Base-by-base conservation (phyloP, 2,113 vertebrate genomes). In the Pseudopodoces humilis region DNA sequence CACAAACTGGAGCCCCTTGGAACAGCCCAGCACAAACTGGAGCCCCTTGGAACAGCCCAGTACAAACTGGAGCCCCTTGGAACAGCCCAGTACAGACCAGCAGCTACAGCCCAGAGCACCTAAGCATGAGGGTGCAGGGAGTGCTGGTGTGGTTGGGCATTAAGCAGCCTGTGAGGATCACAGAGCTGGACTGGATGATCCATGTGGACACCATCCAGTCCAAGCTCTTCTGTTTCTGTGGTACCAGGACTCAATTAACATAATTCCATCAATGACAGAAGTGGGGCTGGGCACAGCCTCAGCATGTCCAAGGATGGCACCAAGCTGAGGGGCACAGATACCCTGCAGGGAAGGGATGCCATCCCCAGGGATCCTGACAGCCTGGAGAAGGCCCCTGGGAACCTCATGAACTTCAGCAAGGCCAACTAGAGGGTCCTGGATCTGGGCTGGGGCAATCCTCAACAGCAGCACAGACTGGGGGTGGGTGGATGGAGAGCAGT, bases 381-480 rank as follows among this genome's bases (percentile, higher is more conserved):
- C 22, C 41, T 22, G 10, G 17, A 67, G 20, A 0, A 0, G 13
- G 21, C 9, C 23, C 28, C 7, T 1, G 14, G 15, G 21, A 71
- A 63, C 5, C 5, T 49, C 5, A 0, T 4, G 18, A 67, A 28
- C 7, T 20, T 46, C 59, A 80, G 3, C 52, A 41, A 53, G 52
- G 43, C 37, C 62, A 52, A 4, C 20, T 4, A 43, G 43, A 70
- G 46, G 20, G 23, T 14, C 27, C 60, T 24, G 41, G 35, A 31
- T 5, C 19, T 16, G 67, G 7, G 28, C 12, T 31, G 30, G 46
- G 47, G 21, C 37, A 67, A 22, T 4, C 58, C 59, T 13, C n/a
- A 63, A 3, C 7, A 63, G 7, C 56, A 37, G 53, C 37, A 76
- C 13, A 13, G 67, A 4, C 6, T 6, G 4, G 28, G 22, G 10